A percentile compares a stretch with the other conserved stretches of the same genome.
These are phyloP conservation scores for Scartelaos histophorus DNA, from an alignment of 2,113 vertebrate species.

Conservation along the genomic window DNA sequence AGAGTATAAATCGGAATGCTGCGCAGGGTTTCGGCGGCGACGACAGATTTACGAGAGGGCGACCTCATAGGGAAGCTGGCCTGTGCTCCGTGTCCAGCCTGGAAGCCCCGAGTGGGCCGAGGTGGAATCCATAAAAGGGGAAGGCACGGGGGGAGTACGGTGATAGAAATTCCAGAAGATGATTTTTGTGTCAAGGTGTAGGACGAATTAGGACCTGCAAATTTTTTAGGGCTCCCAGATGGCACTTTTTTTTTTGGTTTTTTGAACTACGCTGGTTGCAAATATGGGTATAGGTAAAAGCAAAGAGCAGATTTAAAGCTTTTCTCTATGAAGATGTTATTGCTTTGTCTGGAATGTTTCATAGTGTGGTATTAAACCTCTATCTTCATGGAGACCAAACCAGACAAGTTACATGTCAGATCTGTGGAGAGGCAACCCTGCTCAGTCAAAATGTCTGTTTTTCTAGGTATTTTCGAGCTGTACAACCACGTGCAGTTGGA, in stretches of 20 bases:
- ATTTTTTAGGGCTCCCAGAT: background rate
- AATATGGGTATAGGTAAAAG: no score
- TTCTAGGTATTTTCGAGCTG: no score
- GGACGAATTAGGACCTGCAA: background rate
- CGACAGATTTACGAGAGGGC: constrained; percentile 74
- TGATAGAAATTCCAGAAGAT: constrained; percentile 3
- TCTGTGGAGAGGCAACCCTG: no score
- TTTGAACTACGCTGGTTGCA: background rate
- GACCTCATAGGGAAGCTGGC: constrained; percentile 63
- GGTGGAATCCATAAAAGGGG: constrained; percentile 3
- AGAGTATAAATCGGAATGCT: constrained; percentile 69
- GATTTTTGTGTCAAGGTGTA: background rate
- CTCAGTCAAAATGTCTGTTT: no score
- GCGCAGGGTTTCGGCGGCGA: constrained; percentile 42
- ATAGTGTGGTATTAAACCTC: no score
- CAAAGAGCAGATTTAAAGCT: no score
- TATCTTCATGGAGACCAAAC: no score
- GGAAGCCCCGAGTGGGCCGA: constrained; percentile 7
- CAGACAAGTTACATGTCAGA: no score
- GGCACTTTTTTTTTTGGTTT: background rate
- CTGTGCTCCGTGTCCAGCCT: constrained; percentile 37
- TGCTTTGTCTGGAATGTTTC: no score
- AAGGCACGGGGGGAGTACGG: background rate
- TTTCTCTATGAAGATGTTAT: no score
- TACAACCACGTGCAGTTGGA: no score